Conservation (phyloP, 2,113 vertebrate species). For the Isurus oxyrinchus region DNA sequence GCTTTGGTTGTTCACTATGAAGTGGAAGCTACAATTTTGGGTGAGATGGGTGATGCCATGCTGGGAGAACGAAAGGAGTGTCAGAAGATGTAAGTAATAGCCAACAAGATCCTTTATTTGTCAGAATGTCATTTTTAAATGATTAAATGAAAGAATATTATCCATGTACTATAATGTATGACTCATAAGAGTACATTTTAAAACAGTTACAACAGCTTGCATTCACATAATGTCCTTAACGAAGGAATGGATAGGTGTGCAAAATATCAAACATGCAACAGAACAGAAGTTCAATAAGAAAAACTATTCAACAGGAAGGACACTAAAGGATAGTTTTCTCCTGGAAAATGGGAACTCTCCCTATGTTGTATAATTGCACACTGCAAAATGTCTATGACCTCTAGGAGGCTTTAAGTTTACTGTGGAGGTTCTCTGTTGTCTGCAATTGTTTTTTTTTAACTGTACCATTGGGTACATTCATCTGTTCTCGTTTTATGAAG, state of each 20-base stretch:
- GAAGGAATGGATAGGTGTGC: background rate
- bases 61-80: slow-evolving; percentile 84
- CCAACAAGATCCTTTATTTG: slow-evolving; percentile 8
- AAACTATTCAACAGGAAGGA: background rate
- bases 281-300: background rate
- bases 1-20: slow-evolving; percentile 89
- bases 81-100: slow-evolving; percentile 80
- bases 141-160: background rate
- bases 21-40: slow-evolving; percentile 84
- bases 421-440: background rate
- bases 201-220: background rate
- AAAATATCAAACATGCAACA: background rate
- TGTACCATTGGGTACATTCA: background rate
- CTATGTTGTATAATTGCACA: background rate
- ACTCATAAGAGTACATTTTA: background rate
- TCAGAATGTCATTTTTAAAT: background rate
- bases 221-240: background rate
- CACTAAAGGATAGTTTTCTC: background rate
- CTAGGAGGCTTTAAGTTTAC: background rate
- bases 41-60: slow-evolving; percentile 76
- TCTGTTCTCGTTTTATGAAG: background rate
- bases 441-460: background rate
- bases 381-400: background rate
- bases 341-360: background rate
- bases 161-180: background rate